A percentile compares a stretch with the other conserved stretches of the same genome.
phyloP scores from a whole-genome alignment of 2,797 vertebrate genomes.

The Platalea minor region DNA sequence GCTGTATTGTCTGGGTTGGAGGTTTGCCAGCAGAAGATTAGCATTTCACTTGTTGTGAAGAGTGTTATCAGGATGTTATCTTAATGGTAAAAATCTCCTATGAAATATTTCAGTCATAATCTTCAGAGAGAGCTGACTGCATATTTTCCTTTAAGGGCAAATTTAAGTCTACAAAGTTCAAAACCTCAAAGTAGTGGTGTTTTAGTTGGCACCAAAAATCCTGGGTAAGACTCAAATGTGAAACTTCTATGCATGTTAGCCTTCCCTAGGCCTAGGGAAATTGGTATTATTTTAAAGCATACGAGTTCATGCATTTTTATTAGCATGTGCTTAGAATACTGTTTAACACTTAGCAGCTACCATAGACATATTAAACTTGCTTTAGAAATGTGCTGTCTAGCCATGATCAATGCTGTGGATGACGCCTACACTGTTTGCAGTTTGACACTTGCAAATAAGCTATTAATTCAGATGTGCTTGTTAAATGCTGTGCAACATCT shows the following conservation, averaged over 20 bases:
- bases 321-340: constrained; percentile 14
- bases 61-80: background rate
- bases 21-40: background rate
- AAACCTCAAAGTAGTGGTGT: background rate
- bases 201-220: background rate
- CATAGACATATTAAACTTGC: background rate
- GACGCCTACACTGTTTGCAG: background rate
- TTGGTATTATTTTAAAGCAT: constrained; percentile 3
- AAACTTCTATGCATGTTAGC: background rate
- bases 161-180: background rate
- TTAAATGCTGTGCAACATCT: background rate
- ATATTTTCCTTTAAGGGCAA: background rate
- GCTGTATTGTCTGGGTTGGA: background rate
- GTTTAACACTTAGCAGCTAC: constrained; percentile 6
- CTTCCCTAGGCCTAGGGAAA: background rate
- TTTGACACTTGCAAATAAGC: constrained; percentile 12
- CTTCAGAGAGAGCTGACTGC: background rate
- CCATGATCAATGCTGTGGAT: background rate
- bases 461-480: constrained; percentile 29
- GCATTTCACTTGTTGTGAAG: background rate
- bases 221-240: background rate
- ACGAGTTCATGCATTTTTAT: background rate
- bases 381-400: background rate
- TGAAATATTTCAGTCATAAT: background rate
- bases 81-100: background rate